A percentile compares a stretch with the other conserved stretches of the same genome.
Evolutionary conservation across 1,140 invertebrate species (phyloP).

Genomic region (Lepidotrigona ventralis): DNA sequence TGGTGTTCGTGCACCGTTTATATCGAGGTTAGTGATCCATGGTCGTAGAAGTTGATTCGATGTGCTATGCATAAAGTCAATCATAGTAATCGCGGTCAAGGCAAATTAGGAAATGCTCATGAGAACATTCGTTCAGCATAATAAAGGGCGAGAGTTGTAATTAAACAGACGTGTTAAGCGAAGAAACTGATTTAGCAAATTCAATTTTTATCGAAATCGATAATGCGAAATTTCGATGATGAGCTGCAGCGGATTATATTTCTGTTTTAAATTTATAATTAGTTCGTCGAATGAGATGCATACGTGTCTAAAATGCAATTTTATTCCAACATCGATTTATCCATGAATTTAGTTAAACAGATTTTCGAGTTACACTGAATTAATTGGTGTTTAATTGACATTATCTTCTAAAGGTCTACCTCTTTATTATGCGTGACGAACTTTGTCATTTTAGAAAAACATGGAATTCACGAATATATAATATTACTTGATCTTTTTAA

Average conservation of each 20-base stretch:
- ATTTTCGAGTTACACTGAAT: no score
- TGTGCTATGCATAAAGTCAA: conserved; percentile 10
- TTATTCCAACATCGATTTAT: not conserved
- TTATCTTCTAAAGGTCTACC: no score
- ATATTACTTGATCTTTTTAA: no score
- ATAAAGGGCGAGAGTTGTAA: not conserved
- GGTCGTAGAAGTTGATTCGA: conserved; percentile 19
- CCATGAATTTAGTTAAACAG: no score
- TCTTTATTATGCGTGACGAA: no score
- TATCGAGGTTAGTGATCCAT: conserved; percentile 32
- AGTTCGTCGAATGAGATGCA: not conserved
- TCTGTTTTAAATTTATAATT: not conserved
- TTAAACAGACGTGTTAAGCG: no score
- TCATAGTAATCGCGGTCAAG: conserved; percentile 33
- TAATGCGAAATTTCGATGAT: not conserved
- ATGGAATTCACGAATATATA: no score
- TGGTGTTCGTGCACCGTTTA: conserved; percentile 13
- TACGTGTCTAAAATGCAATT: not conserved
- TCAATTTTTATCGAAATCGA: not conserved
- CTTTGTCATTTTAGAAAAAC: no score
- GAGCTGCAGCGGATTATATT: not conserved
- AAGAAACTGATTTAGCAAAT: not conserved
- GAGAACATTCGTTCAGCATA: not conserved
- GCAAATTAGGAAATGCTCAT: conserved; percentile 25
- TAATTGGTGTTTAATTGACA: no score